A percentile compares a stretch with the other conserved stretches of the same genome.
Evolutionary conservation across 23 tunicate genomes (phyloP).

Genomic region (Trididemnum nubilum): DNA sequence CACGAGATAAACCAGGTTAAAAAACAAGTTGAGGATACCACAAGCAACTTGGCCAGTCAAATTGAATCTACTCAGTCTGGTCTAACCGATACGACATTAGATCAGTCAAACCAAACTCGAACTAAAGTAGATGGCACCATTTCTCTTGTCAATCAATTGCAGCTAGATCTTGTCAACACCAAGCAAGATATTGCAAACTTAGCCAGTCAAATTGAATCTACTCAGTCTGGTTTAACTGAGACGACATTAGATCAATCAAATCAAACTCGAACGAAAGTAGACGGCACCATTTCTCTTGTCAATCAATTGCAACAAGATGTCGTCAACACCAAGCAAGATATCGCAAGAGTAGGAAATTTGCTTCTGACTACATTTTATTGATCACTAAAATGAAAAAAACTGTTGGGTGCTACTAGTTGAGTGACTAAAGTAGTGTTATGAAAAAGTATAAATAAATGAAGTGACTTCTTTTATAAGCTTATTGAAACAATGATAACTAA

Average conservation of each 20-base stretch:
- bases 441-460: too few relatives aligned
- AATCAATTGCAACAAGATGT: slow-evolving; percentile 49
- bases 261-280: slow-evolving; percentile 60
- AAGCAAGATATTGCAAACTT: slow-evolving; percentile 33
- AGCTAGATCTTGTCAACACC: slow-evolving; percentile 45
- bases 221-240: slow-evolving; percentile 50
- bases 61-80: slow-evolving; percentile 13
- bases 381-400: too few relatives aligned
- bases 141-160: slow-evolving; percentile 34
- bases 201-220: slow-evolving; percentile 44
- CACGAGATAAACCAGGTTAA: background rate
- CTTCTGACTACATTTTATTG: background rate
- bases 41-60: background rate
- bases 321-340: slow-evolving; percentile 43
- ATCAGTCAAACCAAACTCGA: slow-evolving; percentile 66
- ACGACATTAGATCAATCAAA: slow-evolving; percentile 60
- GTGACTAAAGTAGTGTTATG: too few relatives aligned
- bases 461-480: too few relatives aligned
- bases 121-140: slow-evolving; percentile 58
- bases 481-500: too few relatives aligned
- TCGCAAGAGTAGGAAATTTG: slow-evolving; percentile 21
- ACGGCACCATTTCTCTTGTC: slow-evolving; percentile 47
- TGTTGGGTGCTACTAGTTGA: too few relatives aligned
- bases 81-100: slow-evolving; percentile 32
- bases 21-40: background rate